A percentile compares a stretch with the other conserved stretches of the same genome.
phyloP scores from a whole-genome alignment of 2,797 vertebrate genomes.

The Gila robusta region DNA sequence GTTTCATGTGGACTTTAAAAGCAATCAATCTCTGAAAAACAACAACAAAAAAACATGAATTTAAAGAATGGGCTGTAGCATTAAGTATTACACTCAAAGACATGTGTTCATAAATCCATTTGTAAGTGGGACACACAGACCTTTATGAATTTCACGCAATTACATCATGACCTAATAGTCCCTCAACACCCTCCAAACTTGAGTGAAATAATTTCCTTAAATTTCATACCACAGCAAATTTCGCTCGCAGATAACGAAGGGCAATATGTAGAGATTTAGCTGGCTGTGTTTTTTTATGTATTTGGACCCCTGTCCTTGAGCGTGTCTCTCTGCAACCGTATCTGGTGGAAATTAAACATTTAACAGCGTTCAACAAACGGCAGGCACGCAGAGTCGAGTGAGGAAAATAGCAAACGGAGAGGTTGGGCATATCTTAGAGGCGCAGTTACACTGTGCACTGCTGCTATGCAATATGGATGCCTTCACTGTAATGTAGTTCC shows the following conservation, averaged over 20 bases:
- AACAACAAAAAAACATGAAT: background rate
- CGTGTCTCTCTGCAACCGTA: slow-evolving; percentile 51
- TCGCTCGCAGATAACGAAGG: slow-evolving; percentile 36
- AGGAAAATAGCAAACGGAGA: slow-evolving; percentile 59
- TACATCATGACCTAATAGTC: slow-evolving; percentile 65
- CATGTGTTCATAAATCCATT: slow-evolving; percentile 46
- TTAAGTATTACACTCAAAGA: slow-evolving; percentile 51
- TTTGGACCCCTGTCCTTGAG: slow-evolving; percentile 61
- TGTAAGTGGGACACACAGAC: slow-evolving; percentile 51
- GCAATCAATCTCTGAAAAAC: background rate
- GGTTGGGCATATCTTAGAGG: slow-evolving; percentile 52
- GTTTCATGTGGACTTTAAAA: slow-evolving; percentile 1
- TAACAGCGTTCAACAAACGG: slow-evolving; percentile 56
- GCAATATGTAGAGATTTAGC: slow-evolving; percentile 50
- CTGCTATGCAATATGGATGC: slow-evolving; percentile 55
- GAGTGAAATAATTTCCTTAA: slow-evolving; percentile 57
- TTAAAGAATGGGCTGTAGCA: slow-evolving; percentile 19
- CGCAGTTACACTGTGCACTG: slow-evolving; percentile 55
- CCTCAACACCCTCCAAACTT: slow-evolving; percentile 47
- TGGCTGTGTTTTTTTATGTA: slow-evolving; percentile 56
- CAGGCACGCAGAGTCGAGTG: slow-evolving; percentile 34
- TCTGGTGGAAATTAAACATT: slow-evolving; percentile 63
- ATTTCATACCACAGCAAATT: slow-evolving; percentile 51
- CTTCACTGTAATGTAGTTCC: slow-evolving; percentile 58
- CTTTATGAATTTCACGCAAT: slow-evolving; percentile 64